Evolutionary conservation across 2,113 vertebrate genomes (phyloP), one percentile per base, ranked within the genome.

Genomic region (Anolis sagrei): DNA sequence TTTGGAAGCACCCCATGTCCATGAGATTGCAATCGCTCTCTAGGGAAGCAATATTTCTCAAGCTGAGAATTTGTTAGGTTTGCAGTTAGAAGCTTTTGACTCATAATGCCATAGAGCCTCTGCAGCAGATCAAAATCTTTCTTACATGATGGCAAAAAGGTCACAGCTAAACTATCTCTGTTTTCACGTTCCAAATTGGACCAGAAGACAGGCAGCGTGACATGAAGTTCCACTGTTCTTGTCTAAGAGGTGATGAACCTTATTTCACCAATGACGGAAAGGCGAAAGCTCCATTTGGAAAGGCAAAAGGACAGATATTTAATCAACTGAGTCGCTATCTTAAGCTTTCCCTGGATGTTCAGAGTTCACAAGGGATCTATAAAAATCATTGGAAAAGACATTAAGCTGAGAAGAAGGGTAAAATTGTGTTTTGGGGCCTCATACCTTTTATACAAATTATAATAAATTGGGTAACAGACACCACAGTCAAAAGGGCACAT

Each of bases 391-490:
- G 19, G 74, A 78, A 72, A 86, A 83, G 69, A 75, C 76, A 0
- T 4, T 34, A 87, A 23, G 19, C 19, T 61, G 36, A 3, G 0
- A n/a, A 54, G 70, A 14, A 0, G 2, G 49, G 1, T 1, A 44
- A 74, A 90, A 91, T 79, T 48, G 76, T 14, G 13, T 10, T 10
- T 76, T 68, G 1, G 54, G 61, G 84, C 44, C 75, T 78, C 23
- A 4, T 77, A 73, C 89, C 88, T 90, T 84, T 51, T 66, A n/a
- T 48, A 0, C 92, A 92, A 94, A 95, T 89, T 13, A 86, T 68
- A 93, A 94, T 79, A 87, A 91, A 94, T 91, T 39, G 92, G 0
- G 2, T 2, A n/a, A 80, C 86, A 86, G n/a, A 64, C n/a, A n/a
- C 16, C 2, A 76, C 44, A 85, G 88, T 32, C 90, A 91, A 90